These are phyloP conservation scores for Phalacrocorax carbo DNA, from an alignment of 2,113 vertebrate species.

Conservation along the genomic window DNA sequence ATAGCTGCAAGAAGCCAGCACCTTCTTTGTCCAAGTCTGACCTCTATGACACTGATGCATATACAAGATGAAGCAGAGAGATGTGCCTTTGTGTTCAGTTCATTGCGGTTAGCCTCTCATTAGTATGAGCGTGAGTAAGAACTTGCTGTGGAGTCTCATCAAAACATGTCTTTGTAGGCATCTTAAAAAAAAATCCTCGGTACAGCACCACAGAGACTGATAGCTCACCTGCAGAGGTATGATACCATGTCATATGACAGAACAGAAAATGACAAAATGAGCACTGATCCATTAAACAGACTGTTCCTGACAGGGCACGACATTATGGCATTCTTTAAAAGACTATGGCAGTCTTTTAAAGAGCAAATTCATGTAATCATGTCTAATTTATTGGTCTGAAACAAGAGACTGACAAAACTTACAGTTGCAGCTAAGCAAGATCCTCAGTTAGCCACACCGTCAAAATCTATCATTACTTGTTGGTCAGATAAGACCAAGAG, in stretches of 20 bases:
- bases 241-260: background rate
- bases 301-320: background rate
- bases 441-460: background rate
- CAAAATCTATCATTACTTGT: background rate
- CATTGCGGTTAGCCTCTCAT: background rate
- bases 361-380: background rate
- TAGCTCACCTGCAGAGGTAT: background rate
- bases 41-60: background rate
- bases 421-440: background rate
- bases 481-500: background rate
- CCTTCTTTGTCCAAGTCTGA: background rate
- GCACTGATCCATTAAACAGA: background rate
- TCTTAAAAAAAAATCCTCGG: background rate
- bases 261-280: constrained; percentile 20
- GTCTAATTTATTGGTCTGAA: constrained; percentile 14
- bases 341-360: background rate
- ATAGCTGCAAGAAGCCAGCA: background rate
- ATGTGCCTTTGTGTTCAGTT: background rate
- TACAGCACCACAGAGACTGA: background rate
- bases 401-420: background rate
- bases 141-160: background rate
- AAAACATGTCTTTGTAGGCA: background rate
- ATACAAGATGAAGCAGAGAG: background rate
- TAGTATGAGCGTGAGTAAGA: background rate
- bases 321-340: background rate